Base-by-base conservation (phyloP, 2,113 vertebrate genomes). In the Thalassarche chlororhynchos region DNA sequence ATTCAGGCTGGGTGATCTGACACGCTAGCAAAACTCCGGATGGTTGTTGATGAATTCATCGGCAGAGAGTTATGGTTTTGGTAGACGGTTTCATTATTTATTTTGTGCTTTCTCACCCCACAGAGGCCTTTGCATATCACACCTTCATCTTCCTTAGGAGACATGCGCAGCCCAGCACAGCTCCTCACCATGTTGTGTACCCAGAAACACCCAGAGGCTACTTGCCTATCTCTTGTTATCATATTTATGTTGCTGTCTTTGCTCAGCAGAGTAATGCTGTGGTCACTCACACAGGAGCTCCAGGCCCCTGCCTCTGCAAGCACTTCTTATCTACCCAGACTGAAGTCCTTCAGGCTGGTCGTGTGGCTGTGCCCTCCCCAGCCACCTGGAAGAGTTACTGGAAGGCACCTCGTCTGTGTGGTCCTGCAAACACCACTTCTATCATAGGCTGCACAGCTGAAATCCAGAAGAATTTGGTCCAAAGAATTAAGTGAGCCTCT, bases 81-180 rank as follows among this genome's bases (percentile, higher is more conserved):
- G 57, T 64, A 52, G 40, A n/a, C 0, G 2, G 28, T 85, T 96
- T 85, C 19, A 47, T 82, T 71, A 24, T 64, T 74, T 60, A 38
- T 89, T 93, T 92, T 78, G 82, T 79, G 29, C 32, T 69, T 87
- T 92, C 61, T 95, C 46, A 92, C 13, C 19, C 75, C 52, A 55
- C 52, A 84, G 58, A 80, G 31, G 38, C 47, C 44, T 92, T 79
- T 40, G 32, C 17, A 34, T 78, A 47, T 60, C 49, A 58, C 55
- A 60, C 32, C 29, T 87, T 52, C 36, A 19, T 75, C 55, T 82
- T 71, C 9, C 84, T 82, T 60, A 64, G 72, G 38, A 89, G 76
- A 52, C 19, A 34, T 9, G 3, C 3, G 5, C 49, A 80, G 61
- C 46, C 34, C 65, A 60, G 52, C 42, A 46, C 17, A 60, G 32